phyloP scores from a whole-genome alignment of 2,797 vertebrate species.

The Buphagus erythrorhynchus region DNA sequence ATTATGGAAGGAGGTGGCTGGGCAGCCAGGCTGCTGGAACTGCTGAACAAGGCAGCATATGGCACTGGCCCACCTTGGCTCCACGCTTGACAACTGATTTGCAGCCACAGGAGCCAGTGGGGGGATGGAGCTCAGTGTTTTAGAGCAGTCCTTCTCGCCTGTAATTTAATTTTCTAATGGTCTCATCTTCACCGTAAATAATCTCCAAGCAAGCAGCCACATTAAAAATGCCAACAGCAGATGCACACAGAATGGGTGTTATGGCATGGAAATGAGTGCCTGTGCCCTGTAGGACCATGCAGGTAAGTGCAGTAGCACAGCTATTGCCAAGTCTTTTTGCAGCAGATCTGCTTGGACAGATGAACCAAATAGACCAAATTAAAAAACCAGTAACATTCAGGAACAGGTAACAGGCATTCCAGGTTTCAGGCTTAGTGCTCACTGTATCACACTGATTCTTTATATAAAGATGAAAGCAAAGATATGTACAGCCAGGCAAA shows the following conservation, averaged over 20 bases:
- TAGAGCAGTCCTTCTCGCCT: neutral
- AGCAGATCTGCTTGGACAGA: neutral
- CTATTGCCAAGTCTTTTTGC: neutral
- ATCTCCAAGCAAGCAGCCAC: neutral
- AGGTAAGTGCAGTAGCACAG: neutral
- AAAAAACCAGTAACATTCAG: neutral
- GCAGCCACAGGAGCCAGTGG: neutral
- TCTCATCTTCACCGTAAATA: neutral
- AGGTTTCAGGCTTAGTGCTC: neutral
- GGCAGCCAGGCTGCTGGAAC: neutral
- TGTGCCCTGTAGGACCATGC: accelerated
- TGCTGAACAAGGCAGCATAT: neutral
- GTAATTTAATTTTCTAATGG: slow-evolving; percentile 3
- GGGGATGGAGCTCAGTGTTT: neutral
- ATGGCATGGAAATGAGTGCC: neutral
- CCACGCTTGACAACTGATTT: neutral
- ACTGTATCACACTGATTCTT: neutral
- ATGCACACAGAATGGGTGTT: neutral
- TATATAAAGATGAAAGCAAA: neutral
- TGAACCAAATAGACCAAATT: neutral
- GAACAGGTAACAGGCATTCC: neutral
- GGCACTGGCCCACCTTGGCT: neutral
- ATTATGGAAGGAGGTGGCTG: neutral
- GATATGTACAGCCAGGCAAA: neutral
- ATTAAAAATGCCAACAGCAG: neutral